A percentile compares a stretch with the other conserved stretches of the same genome.
Conservation (phyloP, 2,113 vertebrate species). For the Hyla sarda region DNA sequence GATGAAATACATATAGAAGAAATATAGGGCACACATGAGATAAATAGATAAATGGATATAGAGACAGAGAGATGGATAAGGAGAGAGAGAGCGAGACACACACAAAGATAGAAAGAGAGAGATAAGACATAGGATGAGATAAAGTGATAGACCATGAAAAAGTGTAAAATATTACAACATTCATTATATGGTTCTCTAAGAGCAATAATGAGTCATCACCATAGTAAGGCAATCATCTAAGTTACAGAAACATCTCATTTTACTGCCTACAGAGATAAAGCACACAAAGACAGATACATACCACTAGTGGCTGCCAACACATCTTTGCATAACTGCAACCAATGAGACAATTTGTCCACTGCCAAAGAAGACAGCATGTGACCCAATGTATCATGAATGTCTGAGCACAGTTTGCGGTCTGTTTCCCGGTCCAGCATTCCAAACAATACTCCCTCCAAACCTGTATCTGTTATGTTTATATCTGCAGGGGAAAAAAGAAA, state of each 20-base stretch:
- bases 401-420: slow-evolving; percentile 92
- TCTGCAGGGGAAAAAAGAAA: slow-evolving; percentile 68
- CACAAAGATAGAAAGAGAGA: too few species aligned
- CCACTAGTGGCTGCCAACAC: slow-evolving; percentile 96
- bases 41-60: too few species aligned
- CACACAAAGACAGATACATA: slow-evolving; percentile 65
- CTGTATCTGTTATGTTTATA: slow-evolving; percentile 91
- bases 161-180: too few species aligned
- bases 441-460: slow-evolving; percentile 94
- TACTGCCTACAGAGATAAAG: neutral
- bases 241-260: neutral
- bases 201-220: neutral
- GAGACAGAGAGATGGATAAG: too few species aligned
- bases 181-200: neutral
- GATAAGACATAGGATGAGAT: too few species aligned
- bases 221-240: neutral
- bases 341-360: slow-evolving; percentile 94
- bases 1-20: neutral
- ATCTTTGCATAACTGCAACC: slow-evolving; percentile 97
- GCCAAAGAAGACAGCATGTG: slow-evolving; percentile 98
- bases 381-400: slow-evolving; percentile 96
- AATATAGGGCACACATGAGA: neutral
- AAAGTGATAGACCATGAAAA: too few species aligned
- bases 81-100: too few species aligned
- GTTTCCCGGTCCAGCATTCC: slow-evolving; percentile 98